phyloP scores from a whole-genome alignment of 1,140 invertebrate species.

The Megalonaias nervosa region DNA sequence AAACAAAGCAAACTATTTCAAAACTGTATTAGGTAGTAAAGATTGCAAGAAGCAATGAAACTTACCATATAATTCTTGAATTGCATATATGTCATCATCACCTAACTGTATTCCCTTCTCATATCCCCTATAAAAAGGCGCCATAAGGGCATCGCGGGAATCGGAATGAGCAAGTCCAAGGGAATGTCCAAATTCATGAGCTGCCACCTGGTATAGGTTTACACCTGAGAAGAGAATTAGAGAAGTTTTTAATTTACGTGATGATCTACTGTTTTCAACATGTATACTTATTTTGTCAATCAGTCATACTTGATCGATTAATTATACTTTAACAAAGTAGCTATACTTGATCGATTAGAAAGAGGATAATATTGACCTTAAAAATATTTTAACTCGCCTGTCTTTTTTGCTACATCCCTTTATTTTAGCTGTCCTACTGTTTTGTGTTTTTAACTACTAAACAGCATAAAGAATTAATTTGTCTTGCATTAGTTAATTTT shows the following conservation, averaged over 20 bases:
- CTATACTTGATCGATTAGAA: background rate
- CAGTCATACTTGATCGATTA: background rate
- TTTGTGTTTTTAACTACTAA: too few species aligned
- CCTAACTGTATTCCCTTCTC: constrained; percentile 83
- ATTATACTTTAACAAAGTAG: background rate
- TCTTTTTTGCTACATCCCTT: too few species aligned
- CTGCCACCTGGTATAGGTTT: constrained; percentile 70
- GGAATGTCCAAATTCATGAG: constrained; percentile 72
- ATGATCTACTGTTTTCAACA: background rate
- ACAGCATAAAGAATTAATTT: too few species aligned
- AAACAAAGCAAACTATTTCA: too few species aligned
- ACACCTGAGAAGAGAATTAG: constrained; percentile 51
- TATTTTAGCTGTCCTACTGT: too few species aligned
- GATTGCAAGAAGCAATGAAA: background rate
- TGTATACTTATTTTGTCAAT: background rate
- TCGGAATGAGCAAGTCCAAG: constrained; percentile 71
- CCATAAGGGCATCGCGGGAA: constrained; percentile 69
- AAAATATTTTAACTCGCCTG: background rate
- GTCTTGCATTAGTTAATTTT: too few species aligned
- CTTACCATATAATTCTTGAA: constrained; percentile 75
- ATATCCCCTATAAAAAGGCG: constrained; percentile 74
- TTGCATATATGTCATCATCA: constrained; percentile 89
- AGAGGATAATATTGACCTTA: background rate
- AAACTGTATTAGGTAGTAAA: too few species aligned
- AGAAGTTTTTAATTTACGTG: background rate